These are phyloP conservation scores for Microcebus ravelobensis DNA, from an alignment of 2,113 vertebrate species.

Conservation along the genomic window DNA sequence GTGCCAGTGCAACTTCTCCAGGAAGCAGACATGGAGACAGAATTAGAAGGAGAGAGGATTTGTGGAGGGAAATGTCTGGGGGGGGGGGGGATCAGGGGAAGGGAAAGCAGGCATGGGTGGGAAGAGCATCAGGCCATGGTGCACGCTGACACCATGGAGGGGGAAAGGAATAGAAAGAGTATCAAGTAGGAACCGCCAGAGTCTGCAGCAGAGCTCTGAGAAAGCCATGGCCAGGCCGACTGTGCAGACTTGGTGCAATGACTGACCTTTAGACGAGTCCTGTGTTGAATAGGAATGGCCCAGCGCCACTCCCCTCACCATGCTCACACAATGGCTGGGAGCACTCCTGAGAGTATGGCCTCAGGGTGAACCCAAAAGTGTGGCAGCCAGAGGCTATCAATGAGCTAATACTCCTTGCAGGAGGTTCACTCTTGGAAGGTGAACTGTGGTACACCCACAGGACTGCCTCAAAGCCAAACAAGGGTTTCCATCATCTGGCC, in stretches of 20 bases:
- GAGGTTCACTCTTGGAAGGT: neutral
- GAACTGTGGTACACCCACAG: no score
- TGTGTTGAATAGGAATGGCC: neutral
- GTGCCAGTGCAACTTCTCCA: neutral
- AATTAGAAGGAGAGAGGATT: neutral
- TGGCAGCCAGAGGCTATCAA: neutral
- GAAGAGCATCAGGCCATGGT: neutral
- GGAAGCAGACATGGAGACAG: neutral
- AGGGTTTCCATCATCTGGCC: neutral
- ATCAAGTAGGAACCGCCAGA: neutral
- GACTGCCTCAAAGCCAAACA: neutral
- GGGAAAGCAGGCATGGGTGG: fast-evolving
- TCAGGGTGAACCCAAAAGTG: neutral
- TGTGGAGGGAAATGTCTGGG: neutral
- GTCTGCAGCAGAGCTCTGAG: neutral
- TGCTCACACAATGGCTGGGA: neutral
- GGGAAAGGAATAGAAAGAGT: fast-evolving
- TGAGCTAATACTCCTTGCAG: neutral
- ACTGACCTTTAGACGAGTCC: neutral
- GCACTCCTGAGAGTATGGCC: neutral
- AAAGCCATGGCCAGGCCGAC: neutral
- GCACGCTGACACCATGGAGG: neutral
- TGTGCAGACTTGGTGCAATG: neutral
- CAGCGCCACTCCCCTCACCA: no score
- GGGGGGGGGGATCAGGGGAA: no score